Evolutionary conservation across 2,888 invertebrate species (phyloP).

Genomic region (Nomada goodeniana): DNA sequence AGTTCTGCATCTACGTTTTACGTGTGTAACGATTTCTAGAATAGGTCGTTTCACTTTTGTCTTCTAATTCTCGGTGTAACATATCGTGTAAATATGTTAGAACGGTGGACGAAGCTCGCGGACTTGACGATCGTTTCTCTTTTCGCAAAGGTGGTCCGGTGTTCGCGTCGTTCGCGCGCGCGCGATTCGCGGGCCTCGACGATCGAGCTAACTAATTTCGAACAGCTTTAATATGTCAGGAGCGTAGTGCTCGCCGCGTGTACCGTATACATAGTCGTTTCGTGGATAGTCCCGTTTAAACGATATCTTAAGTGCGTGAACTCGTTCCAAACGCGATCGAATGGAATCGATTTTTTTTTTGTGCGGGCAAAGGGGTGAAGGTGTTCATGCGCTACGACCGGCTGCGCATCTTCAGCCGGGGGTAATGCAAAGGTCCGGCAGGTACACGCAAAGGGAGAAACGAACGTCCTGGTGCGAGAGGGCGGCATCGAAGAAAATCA

Average conservation of each 20-base stretch:
- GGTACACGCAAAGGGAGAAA: neutral
- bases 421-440: neutral
- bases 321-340: constrained; percentile 11
- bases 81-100: constrained; percentile 54
- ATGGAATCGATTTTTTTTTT: too few relatives aligned
- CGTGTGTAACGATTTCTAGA: constrained; percentile 25
- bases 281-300: constrained; percentile 41
- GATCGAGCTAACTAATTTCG: constrained; percentile 19
- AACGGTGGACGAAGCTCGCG: constrained; percentile 23
- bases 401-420: neutral
- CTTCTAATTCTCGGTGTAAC: constrained; percentile 54
- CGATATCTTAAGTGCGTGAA: constrained; percentile 23
- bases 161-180: too few relatives aligned
- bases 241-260: constrained; percentile 35
- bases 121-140: neutral
- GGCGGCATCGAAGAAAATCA: neutral
- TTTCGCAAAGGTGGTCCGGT: neutral
- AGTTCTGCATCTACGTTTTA: constrained; percentile 11
- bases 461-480: neutral
- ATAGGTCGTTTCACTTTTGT: constrained; percentile 32
- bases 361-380: too few relatives aligned
- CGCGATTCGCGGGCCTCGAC: constrained; percentile 13
- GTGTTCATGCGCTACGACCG: too few relatives aligned
- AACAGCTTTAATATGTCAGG: constrained; percentile 22
- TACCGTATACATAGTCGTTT: constrained; percentile 7